phyloP scores from a whole-genome alignment of 2,797 vertebrate genomes.

The Halcyon smyrnensis region DNA sequence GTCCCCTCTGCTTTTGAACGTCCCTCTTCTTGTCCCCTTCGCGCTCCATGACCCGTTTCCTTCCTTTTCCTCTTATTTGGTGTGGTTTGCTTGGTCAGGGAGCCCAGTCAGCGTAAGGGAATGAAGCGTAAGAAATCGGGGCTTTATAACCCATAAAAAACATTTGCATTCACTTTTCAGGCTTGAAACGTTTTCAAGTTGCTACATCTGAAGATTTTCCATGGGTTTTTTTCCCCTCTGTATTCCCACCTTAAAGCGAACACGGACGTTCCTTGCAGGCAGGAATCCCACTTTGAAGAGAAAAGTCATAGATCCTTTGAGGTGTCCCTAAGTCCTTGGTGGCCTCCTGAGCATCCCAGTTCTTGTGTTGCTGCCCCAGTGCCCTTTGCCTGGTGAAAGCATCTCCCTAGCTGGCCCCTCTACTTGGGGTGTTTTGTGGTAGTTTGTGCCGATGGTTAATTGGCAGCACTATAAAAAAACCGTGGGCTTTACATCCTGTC shows the following conservation, averaged over 20 bases:
- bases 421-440: fast-evolving
- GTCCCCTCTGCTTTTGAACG: background rate
- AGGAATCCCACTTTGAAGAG: fast-evolving
- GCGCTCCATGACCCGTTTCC: fast-evolving
- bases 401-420: fast-evolving
- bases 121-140: background rate
- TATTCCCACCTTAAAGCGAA: background rate
- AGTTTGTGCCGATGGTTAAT: background rate
- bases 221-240: fast-evolving
- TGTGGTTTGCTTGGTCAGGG: background rate
- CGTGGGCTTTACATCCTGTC: background rate
- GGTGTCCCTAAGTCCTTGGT: background rate
- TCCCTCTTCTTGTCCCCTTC: background rate
- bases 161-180: background rate
- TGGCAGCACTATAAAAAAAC: fast-evolving
- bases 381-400: background rate
- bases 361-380: fast-evolving
- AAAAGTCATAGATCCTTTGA: background rate
- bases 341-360: background rate
- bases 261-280: fast-evolving
- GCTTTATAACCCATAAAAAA: background rate
- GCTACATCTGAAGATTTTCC: fast-evolving
- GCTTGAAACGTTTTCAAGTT: fast-evolving
- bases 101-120: background rate
- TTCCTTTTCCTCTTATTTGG: fast-evolving